Evolutionary conservation across 2,113 vertebrate species (phyloP), one percentile per base, ranked within the genome.

Genomic region (Pungitius pungitius): DNA sequence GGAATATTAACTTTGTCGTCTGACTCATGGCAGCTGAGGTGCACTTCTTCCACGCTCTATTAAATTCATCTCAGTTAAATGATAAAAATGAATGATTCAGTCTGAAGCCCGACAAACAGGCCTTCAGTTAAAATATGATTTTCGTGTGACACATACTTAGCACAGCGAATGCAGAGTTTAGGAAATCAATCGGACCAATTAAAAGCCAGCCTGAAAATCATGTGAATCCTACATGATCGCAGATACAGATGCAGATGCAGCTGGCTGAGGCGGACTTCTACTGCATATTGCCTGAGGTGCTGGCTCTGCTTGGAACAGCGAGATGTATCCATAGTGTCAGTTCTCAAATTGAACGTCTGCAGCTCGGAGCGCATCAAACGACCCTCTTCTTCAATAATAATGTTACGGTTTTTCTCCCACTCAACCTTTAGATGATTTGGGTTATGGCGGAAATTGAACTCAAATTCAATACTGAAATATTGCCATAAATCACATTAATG

Each of bases 1-100:
- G 68, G 56, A 68, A 79, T 75, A 81, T 84, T 73, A 78, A 68
- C 60, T 69, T 37, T 84, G 73, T 73, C 59, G 0, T 70, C 67
- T 88, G 86, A 86, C 78, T 87, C 82, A 86, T 74, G 61, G 70
- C 51, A 64, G 86, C 85, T 79, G 52, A 86, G 69, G 59, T 76
- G 26, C 42, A 62, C 63, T 70, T 68, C 68, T 78, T 67, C 63
- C 80, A 79, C n/a, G 74, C 77, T 77, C 86, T 77, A 88, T 89
- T 87, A 87, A 82, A 88, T 85, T 49, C 63, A 62, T 73, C 85
- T 84, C 71, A 77, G 79, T 61, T 77, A 85, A 87, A 88, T 82
- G 82, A 87, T 79, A 74, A 76, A 78, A 87, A 85, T 85, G 81
- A 88, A 89, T 80, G 76, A 77, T 14, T 45, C 56, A 74, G 72